A percentile compares a stretch with the other conserved stretches of the same genome.
Conservation (phyloP, 2,113 vertebrate genomes). For the Sclerurus mexicanus region DNA sequence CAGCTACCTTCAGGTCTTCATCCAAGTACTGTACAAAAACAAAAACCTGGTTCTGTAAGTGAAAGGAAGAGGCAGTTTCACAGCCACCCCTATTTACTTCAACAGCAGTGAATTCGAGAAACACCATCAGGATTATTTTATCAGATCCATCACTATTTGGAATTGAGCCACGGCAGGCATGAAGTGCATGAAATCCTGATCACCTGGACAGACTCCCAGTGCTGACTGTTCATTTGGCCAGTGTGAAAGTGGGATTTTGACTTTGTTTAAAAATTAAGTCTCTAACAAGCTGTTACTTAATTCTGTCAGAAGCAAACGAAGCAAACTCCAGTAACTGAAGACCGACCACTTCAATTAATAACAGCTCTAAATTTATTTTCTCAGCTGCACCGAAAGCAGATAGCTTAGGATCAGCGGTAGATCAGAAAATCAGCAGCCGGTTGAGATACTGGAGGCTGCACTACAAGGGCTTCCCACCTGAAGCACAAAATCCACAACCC, state of each 20-base stretch:
- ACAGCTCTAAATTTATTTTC: background rate
- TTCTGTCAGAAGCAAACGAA: background rate
- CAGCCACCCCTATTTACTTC: background rate
- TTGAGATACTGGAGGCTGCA: background rate
- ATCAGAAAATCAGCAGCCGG: background rate
- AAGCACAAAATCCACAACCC: background rate
- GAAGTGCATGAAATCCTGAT: background rate
- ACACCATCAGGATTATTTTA: background rate
- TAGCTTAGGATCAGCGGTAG: background rate
- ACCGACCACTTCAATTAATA: background rate
- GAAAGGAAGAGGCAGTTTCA: constrained; percentile 7
- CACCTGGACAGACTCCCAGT: background rate
- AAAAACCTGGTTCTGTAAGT: constrained; percentile 57
- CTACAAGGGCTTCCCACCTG: background rate
- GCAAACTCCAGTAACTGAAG: background rate
- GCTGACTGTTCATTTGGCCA: background rate
- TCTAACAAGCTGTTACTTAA: background rate
- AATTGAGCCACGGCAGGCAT: background rate
- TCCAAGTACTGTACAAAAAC: constrained; percentile 85
- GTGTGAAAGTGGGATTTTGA: background rate
- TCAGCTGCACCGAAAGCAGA: background rate
- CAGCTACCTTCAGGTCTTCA: constrained; percentile 86
- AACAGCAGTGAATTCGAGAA: background rate
- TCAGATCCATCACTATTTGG: background rate
- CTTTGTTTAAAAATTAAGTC: background rate